Conservation (phyloP, 1,140 invertebrate species). For the Cataglyphis hispanica region DNA sequence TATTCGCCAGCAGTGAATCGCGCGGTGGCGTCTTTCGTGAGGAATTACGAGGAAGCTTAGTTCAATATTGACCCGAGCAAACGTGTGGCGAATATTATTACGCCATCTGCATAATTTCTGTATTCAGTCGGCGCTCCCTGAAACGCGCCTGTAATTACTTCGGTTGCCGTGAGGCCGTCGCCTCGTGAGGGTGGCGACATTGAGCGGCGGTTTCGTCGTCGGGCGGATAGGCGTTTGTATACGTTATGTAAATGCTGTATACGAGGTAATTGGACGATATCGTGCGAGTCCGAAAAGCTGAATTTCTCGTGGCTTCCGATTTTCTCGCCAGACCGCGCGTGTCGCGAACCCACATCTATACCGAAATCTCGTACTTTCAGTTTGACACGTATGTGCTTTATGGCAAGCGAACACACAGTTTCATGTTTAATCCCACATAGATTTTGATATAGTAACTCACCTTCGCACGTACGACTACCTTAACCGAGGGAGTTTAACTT, state of each 20-base stretch:
- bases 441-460: conserved; percentile 16
- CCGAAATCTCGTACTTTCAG: conserved; percentile 11
- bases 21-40: conserved; percentile 67
- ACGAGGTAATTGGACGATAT: conserved; percentile 81
- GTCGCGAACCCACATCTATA: conserved; percentile 27
- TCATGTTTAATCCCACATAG: conserved; percentile 15
- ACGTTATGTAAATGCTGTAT: conserved; percentile 81
- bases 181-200: conserved; percentile 67
- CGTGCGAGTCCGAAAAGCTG: conserved; percentile 67
- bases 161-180: conserved; percentile 80
- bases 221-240: conserved; percentile 73
- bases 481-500: neutral
- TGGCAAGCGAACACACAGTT: conserved; percentile 16
- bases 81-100: conserved; percentile 85
- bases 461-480: neutral
- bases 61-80: conserved; percentile 85
- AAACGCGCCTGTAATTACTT: conserved; percentile 85
- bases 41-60: conserved; percentile 82
- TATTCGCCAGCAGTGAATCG: conserved; percentile 49
- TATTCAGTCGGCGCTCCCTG: conserved; percentile 83
- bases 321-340: conserved; percentile 25
- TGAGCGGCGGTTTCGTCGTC: conserved; percentile 55
- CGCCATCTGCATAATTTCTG: conserved; percentile 84
- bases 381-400: conserved; percentile 35
- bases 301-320: conserved; percentile 64